Conservation (phyloP, 2,888 invertebrate species). For the Rhyacophila evoluta region DNA sequence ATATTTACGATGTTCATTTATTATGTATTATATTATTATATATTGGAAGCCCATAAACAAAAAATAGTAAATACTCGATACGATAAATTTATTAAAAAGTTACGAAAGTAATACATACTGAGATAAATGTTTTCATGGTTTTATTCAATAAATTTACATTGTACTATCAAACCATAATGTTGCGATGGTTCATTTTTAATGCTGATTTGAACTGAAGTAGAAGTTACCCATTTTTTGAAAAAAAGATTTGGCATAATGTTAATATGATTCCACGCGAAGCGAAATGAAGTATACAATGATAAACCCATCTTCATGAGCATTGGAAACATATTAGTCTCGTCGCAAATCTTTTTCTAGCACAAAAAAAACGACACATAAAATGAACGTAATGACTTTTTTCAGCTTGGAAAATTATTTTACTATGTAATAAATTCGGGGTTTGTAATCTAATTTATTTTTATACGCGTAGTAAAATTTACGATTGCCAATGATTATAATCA, state of each 20-base stretch:
- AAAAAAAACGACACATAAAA: conserved; percentile 15
- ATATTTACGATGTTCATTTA: neutral
- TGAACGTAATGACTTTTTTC: conserved; percentile 6
- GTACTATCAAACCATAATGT: no score
- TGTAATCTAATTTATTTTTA: conserved; percentile 21
- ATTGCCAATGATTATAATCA: conserved; percentile 8
- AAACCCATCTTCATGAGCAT: neutral
- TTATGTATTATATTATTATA: neutral
- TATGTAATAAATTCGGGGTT: neutral
- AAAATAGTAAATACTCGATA: no score
- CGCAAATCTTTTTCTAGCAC: conserved; percentile 14
- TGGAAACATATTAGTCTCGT: neutral
- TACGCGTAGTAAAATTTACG: conserved; percentile 12
- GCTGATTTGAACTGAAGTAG: no score
- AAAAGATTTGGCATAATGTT: no score
- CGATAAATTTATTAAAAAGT: no score
- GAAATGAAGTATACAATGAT: neutral
- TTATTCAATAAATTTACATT: no score
- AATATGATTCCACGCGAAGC: neutral
- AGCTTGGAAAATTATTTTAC: conserved; percentile 1
- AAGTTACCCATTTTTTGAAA: no score
- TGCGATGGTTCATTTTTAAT: no score
- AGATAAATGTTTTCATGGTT: no score
- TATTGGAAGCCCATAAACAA: neutral
- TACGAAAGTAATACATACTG: no score